phyloP scores from a whole-genome alignment of 2,888 invertebrate genomes.

The Protonemura montana region DNA sequence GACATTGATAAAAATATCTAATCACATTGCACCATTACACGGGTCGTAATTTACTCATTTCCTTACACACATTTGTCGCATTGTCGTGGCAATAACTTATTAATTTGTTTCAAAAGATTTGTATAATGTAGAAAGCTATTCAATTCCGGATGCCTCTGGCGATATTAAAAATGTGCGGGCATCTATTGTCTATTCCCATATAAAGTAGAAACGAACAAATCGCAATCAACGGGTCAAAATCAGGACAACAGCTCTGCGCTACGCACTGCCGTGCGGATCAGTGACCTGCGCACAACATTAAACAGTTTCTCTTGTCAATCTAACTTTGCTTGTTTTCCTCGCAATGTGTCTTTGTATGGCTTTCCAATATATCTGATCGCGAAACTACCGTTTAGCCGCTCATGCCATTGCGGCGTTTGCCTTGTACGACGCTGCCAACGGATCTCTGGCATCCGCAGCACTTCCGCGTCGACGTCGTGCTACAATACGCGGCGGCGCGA shows the following conservation, averaged over 20 bases:
- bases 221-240: neutral
- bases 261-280: neutral
- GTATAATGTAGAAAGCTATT: neutral
- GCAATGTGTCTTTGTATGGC: conserved; percentile 26
- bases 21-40: neutral
- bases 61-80: neutral
- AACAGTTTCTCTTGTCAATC: conserved; percentile 25
- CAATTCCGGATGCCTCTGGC: neutral
- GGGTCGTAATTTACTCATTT: neutral
- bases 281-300: neutral
- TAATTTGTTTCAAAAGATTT: neutral
- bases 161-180: neutral
- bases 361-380: conserved; percentile 32
- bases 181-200: neutral
- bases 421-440: neutral
- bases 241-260: neutral
- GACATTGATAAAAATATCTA: neutral
- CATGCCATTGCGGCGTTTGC: neutral
- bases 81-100: neutral
- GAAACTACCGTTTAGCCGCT: neutral
- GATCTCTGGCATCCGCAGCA: neutral
- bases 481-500: neutral
- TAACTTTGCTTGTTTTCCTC: conserved; percentile 22
- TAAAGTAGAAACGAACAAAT: neutral
- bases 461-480: neutral